Evolutionary conservation across 2,113 vertebrate species (phyloP).

Genomic region (Sorex araneus): DNA sequence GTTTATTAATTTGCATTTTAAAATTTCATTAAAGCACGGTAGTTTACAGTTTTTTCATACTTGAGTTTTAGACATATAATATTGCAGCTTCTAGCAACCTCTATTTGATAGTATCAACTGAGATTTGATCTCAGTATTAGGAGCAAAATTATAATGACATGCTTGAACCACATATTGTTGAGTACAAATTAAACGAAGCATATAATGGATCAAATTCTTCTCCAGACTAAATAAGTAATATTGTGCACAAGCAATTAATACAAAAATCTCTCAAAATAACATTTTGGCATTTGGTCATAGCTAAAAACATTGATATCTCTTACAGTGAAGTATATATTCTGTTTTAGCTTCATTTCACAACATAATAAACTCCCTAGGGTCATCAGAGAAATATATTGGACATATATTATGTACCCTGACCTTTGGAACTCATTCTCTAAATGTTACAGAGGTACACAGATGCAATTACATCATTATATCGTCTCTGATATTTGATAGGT

Average conservation of each 20-base stretch:
- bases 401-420: constrained; percentile 78
- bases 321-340: constrained; percentile 82
- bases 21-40: no score
- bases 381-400: constrained; percentile 79
- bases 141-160: constrained; percentile 31
- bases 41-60: not conserved
- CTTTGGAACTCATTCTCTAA: constrained; percentile 85
- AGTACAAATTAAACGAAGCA: constrained; percentile 31
- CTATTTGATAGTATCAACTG: constrained; percentile 26
- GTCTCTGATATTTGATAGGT: constrained; percentile 82
- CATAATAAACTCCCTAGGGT: constrained; percentile 79
- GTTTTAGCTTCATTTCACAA: constrained; percentile 76
- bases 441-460: constrained; percentile 83
- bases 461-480: constrained; percentile 84
- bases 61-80: no score
- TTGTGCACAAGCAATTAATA: constrained; percentile 54
- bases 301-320: constrained; percentile 82
- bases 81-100: constrained; percentile 28
- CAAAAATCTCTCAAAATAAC: constrained; percentile 61
- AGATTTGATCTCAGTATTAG: constrained; percentile 53
- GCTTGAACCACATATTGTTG: constrained; percentile 22
- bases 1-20: no score
- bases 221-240: constrained; percentile 36
- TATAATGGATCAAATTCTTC: constrained; percentile 53
- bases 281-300: constrained; percentile 81